Percentiles rank a stretch among this genome's conserved stretches.
These are phyloP conservation scores for Ceraclea dissimilis DNA, from an alignment of 2,888 invertebrate genomes.

Conservation along the genomic window DNA sequence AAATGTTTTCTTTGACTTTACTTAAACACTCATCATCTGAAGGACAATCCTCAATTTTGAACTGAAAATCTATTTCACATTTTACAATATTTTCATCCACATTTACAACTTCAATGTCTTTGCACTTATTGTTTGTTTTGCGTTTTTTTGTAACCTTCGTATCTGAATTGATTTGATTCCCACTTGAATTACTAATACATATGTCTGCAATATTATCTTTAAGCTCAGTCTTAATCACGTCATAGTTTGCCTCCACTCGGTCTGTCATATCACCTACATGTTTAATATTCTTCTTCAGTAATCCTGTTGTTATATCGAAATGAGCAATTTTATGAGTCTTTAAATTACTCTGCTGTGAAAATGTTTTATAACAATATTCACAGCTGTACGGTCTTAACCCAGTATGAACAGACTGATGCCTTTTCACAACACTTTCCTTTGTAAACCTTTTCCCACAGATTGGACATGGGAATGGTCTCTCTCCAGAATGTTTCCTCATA, in stretches of 20 bases:
- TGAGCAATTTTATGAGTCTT: constrained; percentile 2
- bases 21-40: not conserved
- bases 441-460: not conserved
- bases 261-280: not conserved
- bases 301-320: not conserved
- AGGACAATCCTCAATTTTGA: not conserved
- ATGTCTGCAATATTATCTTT: not conserved
- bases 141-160: not conserved
- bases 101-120: not conserved
- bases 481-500: not conserved
- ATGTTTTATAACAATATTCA: not conserved
- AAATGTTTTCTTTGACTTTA: not conserved
- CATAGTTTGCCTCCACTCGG: not conserved
- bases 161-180: not conserved
- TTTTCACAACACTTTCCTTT: constrained; percentile 1
- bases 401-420: constrained; percentile 4
- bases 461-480: not conserved
- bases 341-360: constrained; percentile 1
- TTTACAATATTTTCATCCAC: not conserved
- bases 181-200: not conserved
- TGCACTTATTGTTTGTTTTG: not conserved
- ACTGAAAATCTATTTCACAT: not conserved
- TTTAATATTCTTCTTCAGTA: not conserved
- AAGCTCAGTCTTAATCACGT: not conserved
- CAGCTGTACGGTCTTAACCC: not conserved